Base-by-base conservation (phyloP, 2,113 vertebrate species). In the Ranitomeya variabilis region DNA sequence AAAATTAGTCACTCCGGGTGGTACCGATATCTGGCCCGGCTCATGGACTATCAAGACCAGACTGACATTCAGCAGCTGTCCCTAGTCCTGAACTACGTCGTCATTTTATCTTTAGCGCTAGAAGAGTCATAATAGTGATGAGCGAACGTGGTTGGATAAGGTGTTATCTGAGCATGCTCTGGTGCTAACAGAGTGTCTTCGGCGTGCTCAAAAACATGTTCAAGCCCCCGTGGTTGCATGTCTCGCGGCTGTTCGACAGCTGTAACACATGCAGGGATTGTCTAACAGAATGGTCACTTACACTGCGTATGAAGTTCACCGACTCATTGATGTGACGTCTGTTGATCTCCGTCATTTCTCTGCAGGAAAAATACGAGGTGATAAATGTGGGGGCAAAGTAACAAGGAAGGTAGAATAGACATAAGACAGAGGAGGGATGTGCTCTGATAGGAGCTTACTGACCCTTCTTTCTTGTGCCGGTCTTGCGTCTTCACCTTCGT, bases 311-410 rank as follows among this genome's bases (percentile, higher is more conserved):
- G 82, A 94, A 94, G 64, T 90, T 91, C 87, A 98, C 97, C 0
- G 96, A 96, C 23, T 98, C 97, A 0, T 94, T 93, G 93, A 98
- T 97, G 51, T 98, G 97, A 86, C 96, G 94, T 57, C 93, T 95
- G 90, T 97, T 97, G 88, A 98, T 97, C 90, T 98, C 97, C 0
- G 94, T 96, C 90, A 96, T 92, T 67, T 97, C 96, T 89, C 91
- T 91, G 85, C 45, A 13, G 5, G 6, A 54, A 66, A 79, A 52
- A 8, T n/a, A 83, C 2, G 26, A 73, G 19, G 1, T n/a, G 83
- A 57, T 73, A 37, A 60, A 60, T 74, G 37, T 45, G 54, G 69
- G 45, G 4, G 45, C 21, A 23, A n/a, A 14, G 67, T 14, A 51
- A 52, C 6, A 69, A 15, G 21, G n/a, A 37, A 60, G 37, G 45